Evolutionary conservation across 2,797 vertebrate genomes (phyloP), one percentile per base, ranked within the genome.

Genomic region (Fistularia commersonii): DNA sequence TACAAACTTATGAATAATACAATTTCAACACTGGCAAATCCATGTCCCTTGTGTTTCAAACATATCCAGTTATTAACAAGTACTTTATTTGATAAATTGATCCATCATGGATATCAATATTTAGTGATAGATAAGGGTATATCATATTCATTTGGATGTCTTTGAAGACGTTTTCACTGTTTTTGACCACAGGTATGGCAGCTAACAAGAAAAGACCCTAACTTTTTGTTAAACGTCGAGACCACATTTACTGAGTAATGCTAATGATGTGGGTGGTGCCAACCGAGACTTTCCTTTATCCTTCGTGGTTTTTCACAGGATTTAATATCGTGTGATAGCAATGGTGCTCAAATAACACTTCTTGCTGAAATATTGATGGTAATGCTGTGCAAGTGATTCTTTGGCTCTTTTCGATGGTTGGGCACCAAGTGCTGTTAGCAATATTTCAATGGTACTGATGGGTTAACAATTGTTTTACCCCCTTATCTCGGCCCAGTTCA

Each of bases 381-480:
- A 32, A 8, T 56, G 49, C 6, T 23, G 23, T 23, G 23, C 23
- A 23, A 23, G 23, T 23, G 2, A 23, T 23, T 63, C 60, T 50
- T 48, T 58, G 48, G 51, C 51, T 69, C 57, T 69, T 59, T 72
- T 45, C 71, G 48, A 62, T 65, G 42, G n/a, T 0, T 11, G 62
- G 57, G 48, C 50, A 59, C 51, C 8, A 31, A 49, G 13, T 45
- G 32, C 47, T 66, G 64, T 69, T 59, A 41, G 61, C 67, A 56
- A 43, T 46, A 62, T 82, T 76, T 71, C 13, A 72, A 41, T 62
- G 34, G 51, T 56, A 61, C 52, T 74, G 54, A 50, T 45, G 61
- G 79, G 78, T 84, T 76, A 78, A 79, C 60, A 38, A 61, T 67
- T 84, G 70, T 79, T 81, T 66, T 76, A 54, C 61, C 31, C 67